phyloP scores from a whole-genome alignment of 1,140 invertebrate genomes.

The Rhopalosiphum padi region DNA sequence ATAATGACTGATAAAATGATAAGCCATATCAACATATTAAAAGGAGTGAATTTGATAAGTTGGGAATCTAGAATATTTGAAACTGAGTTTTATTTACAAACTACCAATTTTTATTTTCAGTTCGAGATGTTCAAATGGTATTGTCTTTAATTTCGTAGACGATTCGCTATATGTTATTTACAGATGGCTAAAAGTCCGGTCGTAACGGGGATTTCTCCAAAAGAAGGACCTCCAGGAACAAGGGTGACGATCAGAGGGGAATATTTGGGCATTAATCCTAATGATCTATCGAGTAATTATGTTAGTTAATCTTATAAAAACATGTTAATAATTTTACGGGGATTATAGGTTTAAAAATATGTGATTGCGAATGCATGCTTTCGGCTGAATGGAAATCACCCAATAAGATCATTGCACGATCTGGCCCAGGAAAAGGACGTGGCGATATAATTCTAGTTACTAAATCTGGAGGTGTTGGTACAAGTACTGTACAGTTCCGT shows the following conservation, averaged over 20 bases:
- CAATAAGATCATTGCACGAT: conserved; percentile 96
- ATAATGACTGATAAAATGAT: background rate
- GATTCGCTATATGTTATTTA: background rate
- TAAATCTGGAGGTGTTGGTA: conserved; percentile 86
- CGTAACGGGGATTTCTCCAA: conserved; percentile 96
- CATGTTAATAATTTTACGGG: background rate
- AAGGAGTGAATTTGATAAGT: background rate
- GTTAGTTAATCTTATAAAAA: background rate
- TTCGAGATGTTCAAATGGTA: background rate
- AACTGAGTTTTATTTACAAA: background rate
- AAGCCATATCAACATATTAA: background rate
- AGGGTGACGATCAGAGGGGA: conserved; percentile 95
- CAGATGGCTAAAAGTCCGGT: conserved; percentile 79
- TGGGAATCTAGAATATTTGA: background rate
- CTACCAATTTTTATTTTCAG: background rate
- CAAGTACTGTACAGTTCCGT: conserved; percentile 94
- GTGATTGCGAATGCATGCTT: conserved; percentile 91
- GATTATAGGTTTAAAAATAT: conserved; percentile 84
- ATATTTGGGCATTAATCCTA: conserved; percentile 84
- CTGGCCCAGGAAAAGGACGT: conserved; percentile 90
- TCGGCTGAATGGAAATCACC: conserved; percentile 97
- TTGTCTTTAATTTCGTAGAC: background rate
- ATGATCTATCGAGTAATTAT: conserved; percentile 84
- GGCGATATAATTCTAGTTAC: conserved; percentile 97
- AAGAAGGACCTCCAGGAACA: conserved; percentile 96